A percentile compares a stretch with the other conserved stretches of the same genome.
Conservation (phyloP, 1,140 invertebrate species). For the Drosophila fuyamai region DNA sequence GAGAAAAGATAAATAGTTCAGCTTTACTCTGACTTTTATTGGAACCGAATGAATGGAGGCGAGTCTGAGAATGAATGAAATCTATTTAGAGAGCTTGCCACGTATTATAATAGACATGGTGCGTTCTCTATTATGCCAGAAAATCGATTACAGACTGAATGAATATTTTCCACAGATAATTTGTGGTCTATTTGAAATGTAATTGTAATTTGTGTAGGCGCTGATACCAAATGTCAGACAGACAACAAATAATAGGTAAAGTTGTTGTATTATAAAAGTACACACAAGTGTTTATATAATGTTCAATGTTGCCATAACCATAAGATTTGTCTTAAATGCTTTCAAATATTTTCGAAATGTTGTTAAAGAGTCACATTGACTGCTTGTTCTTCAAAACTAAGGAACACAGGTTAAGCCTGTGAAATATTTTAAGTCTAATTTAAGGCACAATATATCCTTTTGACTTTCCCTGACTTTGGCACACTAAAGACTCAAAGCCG, state of each 20-base stretch:
- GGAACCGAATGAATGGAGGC: constrained; percentile 29
- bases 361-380: too few relatives aligned
- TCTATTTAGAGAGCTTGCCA: constrained; percentile 25
- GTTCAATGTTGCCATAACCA: too few relatives aligned
- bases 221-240: neutral
- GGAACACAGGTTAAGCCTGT: neutral
- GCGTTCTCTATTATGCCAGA: constrained; percentile 16
- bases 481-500: constrained; percentile 12
- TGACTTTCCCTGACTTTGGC: constrained; percentile 43
- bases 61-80: constrained; percentile 31
- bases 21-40: constrained; percentile 43
- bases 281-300: too few relatives aligned
- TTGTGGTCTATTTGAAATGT: neutral
- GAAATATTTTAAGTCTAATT: constrained; percentile 10
- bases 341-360: too few relatives aligned
- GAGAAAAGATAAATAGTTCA: constrained; percentile 42
- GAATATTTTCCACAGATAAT: constrained; percentile 16
- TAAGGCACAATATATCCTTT: constrained; percentile 19
- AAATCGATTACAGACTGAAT: constrained; percentile 27
- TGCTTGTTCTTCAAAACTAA: neutral
- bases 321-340: too few relatives aligned
- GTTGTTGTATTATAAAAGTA: too few relatives aligned
- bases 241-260: too few relatives aligned
- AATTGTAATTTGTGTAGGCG: neutral
- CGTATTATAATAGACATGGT: constrained; percentile 6